Percentiles rank a stretch among this genome's conserved stretches.
Conservation (phyloP, 2,797 vertebrate species). For the Mycteria americana region DNA sequence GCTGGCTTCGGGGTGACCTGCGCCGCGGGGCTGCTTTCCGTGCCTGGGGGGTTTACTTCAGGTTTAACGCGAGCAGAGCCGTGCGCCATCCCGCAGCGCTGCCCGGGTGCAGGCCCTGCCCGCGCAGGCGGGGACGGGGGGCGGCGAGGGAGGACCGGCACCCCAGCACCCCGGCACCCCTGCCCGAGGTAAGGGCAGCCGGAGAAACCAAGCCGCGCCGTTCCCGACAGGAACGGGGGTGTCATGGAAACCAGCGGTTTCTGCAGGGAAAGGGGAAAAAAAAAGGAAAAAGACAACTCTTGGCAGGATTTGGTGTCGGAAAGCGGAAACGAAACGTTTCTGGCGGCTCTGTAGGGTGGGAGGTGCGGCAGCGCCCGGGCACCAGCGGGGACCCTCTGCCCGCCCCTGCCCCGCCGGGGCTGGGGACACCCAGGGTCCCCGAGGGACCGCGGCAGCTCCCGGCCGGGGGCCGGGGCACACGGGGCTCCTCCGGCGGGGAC, state of each 20-base stretch:
- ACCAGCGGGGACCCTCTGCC: not conserved
- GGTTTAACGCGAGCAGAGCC: not conserved
- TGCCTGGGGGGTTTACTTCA: not conserved
- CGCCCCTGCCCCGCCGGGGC: not conserved
- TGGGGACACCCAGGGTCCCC: not conserved
- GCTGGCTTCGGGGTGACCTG: not conserved
- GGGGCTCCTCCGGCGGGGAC: not conserved
- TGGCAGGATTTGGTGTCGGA: not conserved
- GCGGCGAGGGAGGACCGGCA: rapidly evolving
- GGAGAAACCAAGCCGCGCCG: not conserved
- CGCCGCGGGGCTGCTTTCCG: not conserved
- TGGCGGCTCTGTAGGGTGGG: not conserved
- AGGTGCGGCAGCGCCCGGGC: not conserved
- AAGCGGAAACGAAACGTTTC: rapidly evolving
- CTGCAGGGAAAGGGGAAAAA: not conserved
- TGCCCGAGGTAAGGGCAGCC: not conserved
- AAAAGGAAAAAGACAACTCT: not conserved
- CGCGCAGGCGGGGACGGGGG: not conserved
- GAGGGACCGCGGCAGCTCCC: not conserved
- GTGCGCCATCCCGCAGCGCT: not conserved
- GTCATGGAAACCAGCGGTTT: not conserved
- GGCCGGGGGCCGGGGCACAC: rapidly evolving
- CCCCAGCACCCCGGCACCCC: too few species aligned
- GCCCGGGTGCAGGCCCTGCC: not conserved
- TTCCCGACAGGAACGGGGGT: not conserved